These are phyloP conservation scores for Alligator mississippiensis DNA, from an alignment of 2,113 vertebrate genomes.

Conservation along the genomic window DNA sequence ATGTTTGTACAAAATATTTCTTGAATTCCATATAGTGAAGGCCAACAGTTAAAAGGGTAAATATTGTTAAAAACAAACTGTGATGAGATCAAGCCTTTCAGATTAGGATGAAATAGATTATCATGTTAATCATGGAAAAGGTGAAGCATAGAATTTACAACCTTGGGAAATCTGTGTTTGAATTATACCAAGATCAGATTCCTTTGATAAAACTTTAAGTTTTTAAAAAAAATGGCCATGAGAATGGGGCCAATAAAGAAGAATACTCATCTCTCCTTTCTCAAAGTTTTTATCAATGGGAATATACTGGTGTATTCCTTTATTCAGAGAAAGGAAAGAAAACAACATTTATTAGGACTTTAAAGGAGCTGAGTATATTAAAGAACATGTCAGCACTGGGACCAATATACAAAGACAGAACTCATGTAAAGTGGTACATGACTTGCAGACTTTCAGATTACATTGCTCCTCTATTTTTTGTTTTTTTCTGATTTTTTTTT, in stretches of 20 bases:
- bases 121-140: neutral
- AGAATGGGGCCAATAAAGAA: neutral
- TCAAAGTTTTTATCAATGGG: neutral
- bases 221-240: neutral
- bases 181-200: neutral
- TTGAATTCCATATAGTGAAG: neutral
- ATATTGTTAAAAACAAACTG: neutral
- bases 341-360: neutral
- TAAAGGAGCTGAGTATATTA: neutral
- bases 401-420: neutral
- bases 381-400: neutral
- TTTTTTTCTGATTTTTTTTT: conserved; percentile 9
- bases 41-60: neutral
- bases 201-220: neutral
- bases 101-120: neutral
- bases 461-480: neutral
- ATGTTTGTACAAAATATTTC: neutral
- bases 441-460: neutral
- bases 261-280: neutral
- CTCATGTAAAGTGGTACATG: neutral
- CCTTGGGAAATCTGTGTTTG: neutral
- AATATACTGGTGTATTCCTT: neutral
- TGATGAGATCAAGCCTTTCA: neutral
- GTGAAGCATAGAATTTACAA: neutral
- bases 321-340: neutral